Percentiles rank a stretch among this genome's conserved stretches.
phyloP scores from a whole-genome alignment of 2,797 vertebrate genomes.

The Labeo calbasu region DNA sequence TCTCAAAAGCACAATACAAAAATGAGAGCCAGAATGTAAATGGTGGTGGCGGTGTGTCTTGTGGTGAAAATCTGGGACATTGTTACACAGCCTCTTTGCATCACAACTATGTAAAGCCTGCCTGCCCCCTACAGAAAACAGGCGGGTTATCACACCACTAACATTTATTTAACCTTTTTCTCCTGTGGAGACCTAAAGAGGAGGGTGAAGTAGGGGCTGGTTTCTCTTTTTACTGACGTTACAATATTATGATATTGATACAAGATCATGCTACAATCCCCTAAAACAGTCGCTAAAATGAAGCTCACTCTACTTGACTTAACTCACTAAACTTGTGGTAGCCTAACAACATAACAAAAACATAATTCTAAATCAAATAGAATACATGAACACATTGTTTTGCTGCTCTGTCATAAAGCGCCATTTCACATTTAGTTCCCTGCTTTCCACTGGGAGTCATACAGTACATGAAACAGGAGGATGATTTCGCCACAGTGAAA shows the following conservation, averaged over 20 bases:
- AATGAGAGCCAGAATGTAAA: background rate
- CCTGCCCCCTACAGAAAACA: constrained; percentile 86
- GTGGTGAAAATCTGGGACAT: background rate
- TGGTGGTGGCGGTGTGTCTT: background rate
- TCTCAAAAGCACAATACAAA: background rate
- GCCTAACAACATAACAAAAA: background rate
- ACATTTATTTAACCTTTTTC: constrained; percentile 99
- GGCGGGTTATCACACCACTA: constrained; percentile 97
- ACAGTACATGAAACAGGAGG: constrained; percentile 23
- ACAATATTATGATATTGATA: too few relatives aligned
- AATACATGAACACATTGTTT: background rate
- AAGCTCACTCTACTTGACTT: background rate
- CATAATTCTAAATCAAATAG: background rate
- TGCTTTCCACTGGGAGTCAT: constrained; percentile 21
- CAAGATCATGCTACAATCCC: constrained; percentile 73
- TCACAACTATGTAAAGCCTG: constrained; percentile 75
- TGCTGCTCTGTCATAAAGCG: constrained; percentile 25
- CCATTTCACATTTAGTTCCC: constrained; percentile 40
- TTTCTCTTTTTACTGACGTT: constrained; percentile 78
- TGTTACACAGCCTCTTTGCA: constrained; percentile 71
- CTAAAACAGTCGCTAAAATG: constrained; percentile 55
- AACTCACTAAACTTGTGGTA: background rate
- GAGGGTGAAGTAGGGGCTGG: constrained; percentile 67
- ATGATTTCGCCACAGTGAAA: constrained; percentile 42
- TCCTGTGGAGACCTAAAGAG: constrained; percentile 78